Conservation (phyloP, 2,888 invertebrate genomes). For the Zygothrica quintamaculata region DNA sequence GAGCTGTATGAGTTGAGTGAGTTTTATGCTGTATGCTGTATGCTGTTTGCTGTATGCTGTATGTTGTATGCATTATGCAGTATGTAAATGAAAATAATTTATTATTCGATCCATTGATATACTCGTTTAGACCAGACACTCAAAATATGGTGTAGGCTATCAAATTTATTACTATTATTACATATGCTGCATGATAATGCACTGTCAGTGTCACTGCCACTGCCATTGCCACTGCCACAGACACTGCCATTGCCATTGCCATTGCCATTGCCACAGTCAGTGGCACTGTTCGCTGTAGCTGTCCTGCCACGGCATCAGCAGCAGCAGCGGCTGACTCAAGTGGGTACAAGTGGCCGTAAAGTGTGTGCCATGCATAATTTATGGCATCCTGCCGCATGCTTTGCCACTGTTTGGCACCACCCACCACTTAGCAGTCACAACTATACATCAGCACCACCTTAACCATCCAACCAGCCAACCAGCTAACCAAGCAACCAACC, state of each 20-base stretch:
- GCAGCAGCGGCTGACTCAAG: slow-evolving; percentile 31
- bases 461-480: no score
- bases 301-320: slow-evolving; percentile 4
- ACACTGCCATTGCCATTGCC: slow-evolving; percentile 10
- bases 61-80: no score
- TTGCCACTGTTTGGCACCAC: slow-evolving; percentile 8
- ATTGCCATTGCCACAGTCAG: slow-evolving; percentile 32
- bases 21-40: no score
- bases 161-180: slow-evolving; percentile 57
- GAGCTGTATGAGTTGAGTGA: no score
- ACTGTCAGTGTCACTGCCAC: slow-evolving; percentile 27
- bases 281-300: no score
- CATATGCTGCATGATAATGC: slow-evolving; percentile 61
- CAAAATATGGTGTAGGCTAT: slow-evolving; percentile 46
- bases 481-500: slow-evolving; percentile 7
- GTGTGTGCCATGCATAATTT: slow-evolving; percentile 56
- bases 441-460: no score
- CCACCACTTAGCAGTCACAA: background rate
- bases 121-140: slow-evolving; percentile 10
- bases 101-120: slow-evolving; percentile 17
- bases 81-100: slow-evolving; percentile 10
- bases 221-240: slow-evolving; percentile 7
- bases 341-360: slow-evolving; percentile 45
- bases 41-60: no score
- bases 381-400: slow-evolving; percentile 37